Evolutionary conservation across 2,113 vertebrate genomes (phyloP).

Genomic region (pig (Sus scrofa)): T2T-Sscrofa CM000824.6:127401001-127401500

Average conservation of each 20-base stretch:
- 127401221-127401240: not conserved
- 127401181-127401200: not conserved
- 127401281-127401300: not conserved
- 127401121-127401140: not conserved
- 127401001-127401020: not conserved
- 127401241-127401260: not conserved
- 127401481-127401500: no score
- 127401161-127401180: not conserved
- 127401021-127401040: not conserved
- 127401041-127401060: not conserved
- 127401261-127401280: not conserved
- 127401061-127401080: not conserved
- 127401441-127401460: no score
- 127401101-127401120: not conserved
- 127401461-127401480: no score
- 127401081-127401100: not conserved
- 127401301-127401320: not conserved
- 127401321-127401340: not conserved
- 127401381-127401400: no score
- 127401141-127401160: not conserved
- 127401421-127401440: no score
- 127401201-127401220: not conserved
- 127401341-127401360: not conserved
- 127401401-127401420: no score
- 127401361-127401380: no score